phyloP scores from a whole-genome alignment of 2,888 invertebrate genomes.

The Ophion slaviceki region DNA sequence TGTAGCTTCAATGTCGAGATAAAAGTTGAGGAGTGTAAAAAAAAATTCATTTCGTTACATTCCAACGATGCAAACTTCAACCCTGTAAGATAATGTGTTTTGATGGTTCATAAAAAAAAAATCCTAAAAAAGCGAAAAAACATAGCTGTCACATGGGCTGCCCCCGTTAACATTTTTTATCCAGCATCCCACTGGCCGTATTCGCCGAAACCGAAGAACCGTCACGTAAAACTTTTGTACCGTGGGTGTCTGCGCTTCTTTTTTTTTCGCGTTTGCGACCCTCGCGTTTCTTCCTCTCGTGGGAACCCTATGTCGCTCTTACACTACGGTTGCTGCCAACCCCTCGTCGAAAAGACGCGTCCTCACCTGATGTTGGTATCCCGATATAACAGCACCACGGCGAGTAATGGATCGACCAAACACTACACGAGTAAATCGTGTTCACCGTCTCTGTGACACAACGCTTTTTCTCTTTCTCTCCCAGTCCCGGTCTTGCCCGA shows the following conservation, averaged over 20 bases:
- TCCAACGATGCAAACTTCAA: too few species aligned
- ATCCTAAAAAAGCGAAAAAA: too few species aligned
- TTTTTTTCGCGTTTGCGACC: not conserved
- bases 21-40: too few species aligned
- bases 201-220: not conserved
- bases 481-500: constrained; percentile 31
- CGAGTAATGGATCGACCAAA: constrained; percentile 66
- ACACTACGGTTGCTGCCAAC: constrained; percentile 20
- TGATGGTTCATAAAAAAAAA: too few species aligned
- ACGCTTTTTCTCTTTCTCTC: constrained; percentile 51
- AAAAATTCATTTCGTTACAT: too few species aligned
- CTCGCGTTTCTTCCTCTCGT: constrained; percentile 27
- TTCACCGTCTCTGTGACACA: constrained; percentile 58
- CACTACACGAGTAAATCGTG: constrained; percentile 62
- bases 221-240: constrained; percentile 17
- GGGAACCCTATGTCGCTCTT: constrained; percentile 32
- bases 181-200: not conserved
- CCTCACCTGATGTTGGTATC: constrained; percentile 57
- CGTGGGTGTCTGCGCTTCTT: not conserved
- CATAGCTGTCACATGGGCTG: too few species aligned
- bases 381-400: constrained; percentile 31
- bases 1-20: too few species aligned
- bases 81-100: too few species aligned
- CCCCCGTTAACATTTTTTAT: not conserved
- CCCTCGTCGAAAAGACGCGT: constrained; percentile 58